A percentile compares a stretch with the other conserved stretches of the same genome.
Conservation (phyloP, 2,888 invertebrate genomes). For the Deladenus siricidicola region DNA sequence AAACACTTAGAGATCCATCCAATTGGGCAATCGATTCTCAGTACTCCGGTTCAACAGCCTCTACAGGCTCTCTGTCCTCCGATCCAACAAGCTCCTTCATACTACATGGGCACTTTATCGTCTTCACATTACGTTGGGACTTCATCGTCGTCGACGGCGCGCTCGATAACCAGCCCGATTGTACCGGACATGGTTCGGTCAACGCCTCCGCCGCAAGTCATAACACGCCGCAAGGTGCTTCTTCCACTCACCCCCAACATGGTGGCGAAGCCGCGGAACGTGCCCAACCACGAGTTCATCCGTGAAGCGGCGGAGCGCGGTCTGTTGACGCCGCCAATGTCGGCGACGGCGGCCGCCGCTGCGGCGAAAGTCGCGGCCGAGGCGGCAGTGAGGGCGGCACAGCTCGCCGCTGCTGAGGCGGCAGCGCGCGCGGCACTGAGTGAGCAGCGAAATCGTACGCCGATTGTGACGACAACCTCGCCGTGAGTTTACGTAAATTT, state of each 20-base stretch:
- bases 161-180: too few relatives aligned
- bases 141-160: too few relatives aligned
- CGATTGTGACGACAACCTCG: background rate
- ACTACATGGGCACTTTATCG: too few relatives aligned
- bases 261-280: background rate
- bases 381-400: background rate
- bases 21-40: too few relatives aligned
- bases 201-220: background rate
- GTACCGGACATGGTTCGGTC: too few relatives aligned
- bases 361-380: background rate
- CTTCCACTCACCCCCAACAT: background rate
- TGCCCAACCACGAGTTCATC: background rate
- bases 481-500: too few relatives aligned
- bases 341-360: background rate
- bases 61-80: too few relatives aligned
- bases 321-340: background rate
- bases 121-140: too few relatives aligned
- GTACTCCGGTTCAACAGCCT: too few relatives aligned
- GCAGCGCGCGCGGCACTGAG: background rate
- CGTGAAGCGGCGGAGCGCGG: background rate
- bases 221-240: background rate
- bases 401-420: background rate
- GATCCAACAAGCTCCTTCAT: too few relatives aligned
- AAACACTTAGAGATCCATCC: too few relatives aligned
- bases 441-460: background rate